Evolutionary conservation across 2,888 invertebrate species (phyloP), one percentile per base, ranked within the genome.

Genomic region (Zootermopsis nevadensis): DNA sequence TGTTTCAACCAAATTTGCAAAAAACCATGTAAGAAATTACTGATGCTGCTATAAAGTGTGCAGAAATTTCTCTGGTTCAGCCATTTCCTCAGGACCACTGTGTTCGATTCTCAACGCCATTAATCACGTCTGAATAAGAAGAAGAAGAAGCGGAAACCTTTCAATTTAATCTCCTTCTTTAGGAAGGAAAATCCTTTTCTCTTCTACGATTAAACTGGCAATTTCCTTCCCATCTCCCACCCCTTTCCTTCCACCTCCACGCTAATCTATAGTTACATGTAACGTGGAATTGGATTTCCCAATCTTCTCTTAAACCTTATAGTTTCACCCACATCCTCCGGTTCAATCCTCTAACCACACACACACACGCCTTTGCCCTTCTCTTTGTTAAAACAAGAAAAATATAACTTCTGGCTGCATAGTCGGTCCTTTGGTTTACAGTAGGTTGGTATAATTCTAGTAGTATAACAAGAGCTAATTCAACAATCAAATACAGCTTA

Each of bases 261-360:
- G 77, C 55, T 77, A 77, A 77, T 77, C 77, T 77, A 77, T 77
- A 55, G 77, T 77, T 77, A 55, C 77, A 77, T 77, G 77, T 77
- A 77, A 33, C 77, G 77, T 24, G 55, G 77, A 77, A 77, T 77
- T 77, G 77, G 77, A 77, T 77, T 77, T 77, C 53, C 77, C 77
- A 77, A 77, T 77, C 77, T 77, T 77, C 77, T 48, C 76, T 76
- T 76, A 76, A 76, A 76, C 76, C 76, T 76, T 76, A 31, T 55
- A 48, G 30, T 55, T 53, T 53, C 30, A 53, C 55, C 77, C 77
- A 77, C 77, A 53, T 55, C 76, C 76, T 42, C 27, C 38, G 27
- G 76, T 38, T 27, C 76, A 42, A 12, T 42, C 76, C 53, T 55
- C 77, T 31, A 77, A 77, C 77, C 77, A 53, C 77, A 77, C 77